Conservation (phyloP, 2,113 vertebrate species). For the Corynorhinus townsendii region DNA sequence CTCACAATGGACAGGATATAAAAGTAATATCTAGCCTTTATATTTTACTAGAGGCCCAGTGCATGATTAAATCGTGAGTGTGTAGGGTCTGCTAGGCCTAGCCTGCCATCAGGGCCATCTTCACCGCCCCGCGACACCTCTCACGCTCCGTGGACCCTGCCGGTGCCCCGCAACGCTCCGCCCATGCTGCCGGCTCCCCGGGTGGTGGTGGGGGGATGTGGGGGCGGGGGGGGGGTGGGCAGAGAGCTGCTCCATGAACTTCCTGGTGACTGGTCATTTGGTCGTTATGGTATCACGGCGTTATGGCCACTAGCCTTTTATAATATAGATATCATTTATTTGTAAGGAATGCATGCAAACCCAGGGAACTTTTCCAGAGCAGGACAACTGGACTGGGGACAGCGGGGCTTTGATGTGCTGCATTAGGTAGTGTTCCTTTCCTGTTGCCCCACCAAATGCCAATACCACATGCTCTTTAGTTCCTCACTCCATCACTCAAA, state of each 20-base stretch:
- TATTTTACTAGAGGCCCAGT: not conserved
- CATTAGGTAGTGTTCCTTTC: not conserved
- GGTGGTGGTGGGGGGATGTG: too few relatives aligned
- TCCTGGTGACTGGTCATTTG: too few relatives aligned
- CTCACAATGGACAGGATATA: not conserved
- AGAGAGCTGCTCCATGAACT: too few relatives aligned
- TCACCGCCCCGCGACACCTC: too few relatives aligned
- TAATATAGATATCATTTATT: not conserved
- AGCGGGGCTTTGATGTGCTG: not conserved
- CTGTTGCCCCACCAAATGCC: not conserved
- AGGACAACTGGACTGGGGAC: not conserved
- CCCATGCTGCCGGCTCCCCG: too few relatives aligned
- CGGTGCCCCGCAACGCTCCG: accelerated
- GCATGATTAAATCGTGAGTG: too few relatives aligned
- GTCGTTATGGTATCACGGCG: too few relatives aligned
- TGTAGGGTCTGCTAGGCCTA: too few relatives aligned
- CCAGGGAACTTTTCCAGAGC: not conserved
- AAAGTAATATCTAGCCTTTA: not conserved
- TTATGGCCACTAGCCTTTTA: too few relatives aligned
- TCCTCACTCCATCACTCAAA: not conserved
- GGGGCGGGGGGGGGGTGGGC: too few relatives aligned
- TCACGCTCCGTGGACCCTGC: accelerated
- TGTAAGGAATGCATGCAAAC: not conserved
- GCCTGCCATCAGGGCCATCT: too few relatives aligned
- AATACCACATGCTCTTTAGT: not conserved